Evolutionary conservation across 2,797 vertebrate genomes (phyloP).

Genomic region (Pseudochromis fuscus): DNA sequence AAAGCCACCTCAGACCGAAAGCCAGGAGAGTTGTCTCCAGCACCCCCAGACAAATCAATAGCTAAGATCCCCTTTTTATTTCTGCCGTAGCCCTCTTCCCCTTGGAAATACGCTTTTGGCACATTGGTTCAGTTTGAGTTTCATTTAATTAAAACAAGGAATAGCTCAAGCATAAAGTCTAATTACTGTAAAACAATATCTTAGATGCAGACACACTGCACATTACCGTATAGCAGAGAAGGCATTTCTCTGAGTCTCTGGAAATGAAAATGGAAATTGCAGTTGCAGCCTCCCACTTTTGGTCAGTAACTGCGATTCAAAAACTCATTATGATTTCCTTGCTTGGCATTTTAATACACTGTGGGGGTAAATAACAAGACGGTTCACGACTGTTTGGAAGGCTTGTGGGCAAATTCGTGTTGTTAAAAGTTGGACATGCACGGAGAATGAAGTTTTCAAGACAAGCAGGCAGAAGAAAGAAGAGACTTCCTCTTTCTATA

Average conservation of each 20-base stretch:
- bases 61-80: slow-evolving; percentile 54
- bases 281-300: slow-evolving; percentile 68
- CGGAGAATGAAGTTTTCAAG: slow-evolving; percentile 52
- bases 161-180: slow-evolving; percentile 61
- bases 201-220: slow-evolving; percentile 49
- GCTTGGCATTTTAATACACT: slow-evolving; percentile 74
- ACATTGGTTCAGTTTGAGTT: slow-evolving; percentile 54
- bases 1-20: slow-evolving; percentile 66
- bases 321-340: slow-evolving; percentile 78
- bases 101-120: slow-evolving; percentile 55
- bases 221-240: slow-evolving; percentile 53
- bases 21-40: slow-evolving; percentile 54
- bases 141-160: slow-evolving; percentile 71
- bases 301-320: slow-evolving; percentile 66
- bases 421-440: slow-evolving; percentile 50
- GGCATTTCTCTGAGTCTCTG: slow-evolving; percentile 53
- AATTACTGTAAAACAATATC: slow-evolving; percentile 78
- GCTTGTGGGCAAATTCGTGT: slow-evolving; percentile 56
- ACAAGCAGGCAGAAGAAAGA: slow-evolving; percentile 54
- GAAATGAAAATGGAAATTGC: slow-evolving; percentile 76
- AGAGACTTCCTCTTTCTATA: slow-evolving; percentile 13
- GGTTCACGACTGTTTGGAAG: slow-evolving; percentile 49
- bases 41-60: slow-evolving; percentile 71
- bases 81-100: slow-evolving; percentile 24
- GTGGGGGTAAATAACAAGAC: slow-evolving; percentile 69